These are phyloP conservation scores for Mythimna loreyi DNA, from an alignment of 2,888 invertebrate genomes.

Conservation along the genomic window DNA sequence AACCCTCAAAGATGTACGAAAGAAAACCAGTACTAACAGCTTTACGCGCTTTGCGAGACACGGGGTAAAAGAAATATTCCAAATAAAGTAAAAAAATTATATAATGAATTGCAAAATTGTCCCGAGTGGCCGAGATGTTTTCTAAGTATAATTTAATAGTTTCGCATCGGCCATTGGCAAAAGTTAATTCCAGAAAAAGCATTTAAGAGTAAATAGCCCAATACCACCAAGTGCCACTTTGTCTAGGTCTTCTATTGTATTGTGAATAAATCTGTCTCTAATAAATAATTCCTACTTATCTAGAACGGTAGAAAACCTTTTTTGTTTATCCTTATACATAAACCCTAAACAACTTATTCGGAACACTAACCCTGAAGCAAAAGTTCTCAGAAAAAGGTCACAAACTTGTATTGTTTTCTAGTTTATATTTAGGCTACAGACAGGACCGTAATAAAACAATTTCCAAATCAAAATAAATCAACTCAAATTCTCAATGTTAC, in stretches of 20 bases:
- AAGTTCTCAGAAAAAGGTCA: not conserved
- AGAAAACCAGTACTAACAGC: no score
- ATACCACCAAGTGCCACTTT: not conserved
- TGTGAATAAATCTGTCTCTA: not conserved
- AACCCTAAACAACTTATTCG: not conserved
- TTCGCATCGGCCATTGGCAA: no score
- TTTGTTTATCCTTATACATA: not conserved
- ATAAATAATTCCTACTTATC: not conserved
- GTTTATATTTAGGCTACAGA: not conserved
- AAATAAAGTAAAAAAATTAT: no score
- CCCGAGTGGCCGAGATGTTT: no score
- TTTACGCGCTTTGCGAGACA: no score
- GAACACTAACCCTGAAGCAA: not conserved
- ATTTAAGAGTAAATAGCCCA: not conserved
- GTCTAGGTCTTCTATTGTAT: not conserved
- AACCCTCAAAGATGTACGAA: no score
- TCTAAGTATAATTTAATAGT: no score
- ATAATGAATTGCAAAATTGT: no score
- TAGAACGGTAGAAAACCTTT: not conserved
- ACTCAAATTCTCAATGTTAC: conserved; percentile 8
- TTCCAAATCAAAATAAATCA: conserved; percentile 9
- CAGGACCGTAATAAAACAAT: conserved; percentile 6
- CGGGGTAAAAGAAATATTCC: no score
- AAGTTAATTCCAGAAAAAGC: no score
- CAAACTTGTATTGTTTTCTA: not conserved